Conservation (phyloP, 1,140 invertebrate genomes). For the Diprion similis region DNA sequence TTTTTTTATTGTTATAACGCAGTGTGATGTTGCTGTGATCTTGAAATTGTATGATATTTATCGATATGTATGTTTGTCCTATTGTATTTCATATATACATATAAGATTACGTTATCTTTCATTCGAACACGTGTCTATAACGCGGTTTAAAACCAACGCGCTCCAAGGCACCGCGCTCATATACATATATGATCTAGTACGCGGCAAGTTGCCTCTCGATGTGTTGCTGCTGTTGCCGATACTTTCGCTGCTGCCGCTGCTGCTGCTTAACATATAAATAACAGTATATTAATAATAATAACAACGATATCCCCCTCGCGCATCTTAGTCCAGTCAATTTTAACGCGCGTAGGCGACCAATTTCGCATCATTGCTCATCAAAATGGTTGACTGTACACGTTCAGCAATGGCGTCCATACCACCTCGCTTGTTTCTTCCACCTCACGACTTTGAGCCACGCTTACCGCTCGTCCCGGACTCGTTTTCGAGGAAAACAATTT, state of each 20-base stretch:
- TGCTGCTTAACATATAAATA: neutral
- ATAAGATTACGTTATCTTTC: too few species aligned
- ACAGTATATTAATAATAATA: neutral
- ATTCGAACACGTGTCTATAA: neutral
- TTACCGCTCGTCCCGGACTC: neutral
- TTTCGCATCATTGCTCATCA: neutral
- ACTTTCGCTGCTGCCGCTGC: neutral
- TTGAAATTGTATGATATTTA: slow-evolving; percentile 29
- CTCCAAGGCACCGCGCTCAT: neutral
- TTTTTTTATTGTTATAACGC: slow-evolving; percentile 42
- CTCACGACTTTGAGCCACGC: neutral
- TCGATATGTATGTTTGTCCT: slow-evolving; percentile 16
- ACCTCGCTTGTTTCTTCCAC: neutral
- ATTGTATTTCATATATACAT: slow-evolving; percentile 27
- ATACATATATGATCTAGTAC: slow-evolving; percentile 17
- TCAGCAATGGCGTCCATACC: neutral
- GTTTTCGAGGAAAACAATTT: neutral
- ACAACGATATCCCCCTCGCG: neutral
- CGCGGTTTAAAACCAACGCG: neutral
- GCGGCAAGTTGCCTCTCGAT: slow-evolving; percentile 14
- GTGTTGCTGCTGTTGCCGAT: neutral
- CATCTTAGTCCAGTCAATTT: neutral
- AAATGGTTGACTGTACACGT: too few species aligned
- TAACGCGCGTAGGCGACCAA: neutral
- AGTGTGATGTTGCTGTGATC: slow-evolving; percentile 55